Evolutionary conservation across 2,797 vertebrate genomes (phyloP).

Genomic region (Mycteria americana): DNA sequence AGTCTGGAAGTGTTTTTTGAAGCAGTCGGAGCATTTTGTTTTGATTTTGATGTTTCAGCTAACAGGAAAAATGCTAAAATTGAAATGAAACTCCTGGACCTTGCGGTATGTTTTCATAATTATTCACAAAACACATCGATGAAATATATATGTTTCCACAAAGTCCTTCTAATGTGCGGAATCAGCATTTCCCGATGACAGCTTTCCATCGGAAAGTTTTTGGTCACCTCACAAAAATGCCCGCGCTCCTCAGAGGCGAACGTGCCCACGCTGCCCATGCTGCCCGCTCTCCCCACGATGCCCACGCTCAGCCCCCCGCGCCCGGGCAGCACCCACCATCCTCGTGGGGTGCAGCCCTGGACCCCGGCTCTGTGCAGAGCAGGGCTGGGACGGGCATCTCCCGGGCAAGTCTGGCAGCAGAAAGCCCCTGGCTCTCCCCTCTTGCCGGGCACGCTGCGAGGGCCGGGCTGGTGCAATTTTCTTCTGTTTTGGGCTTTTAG

Average conservation of each 20-base stretch:
- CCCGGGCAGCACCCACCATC: not conserved
- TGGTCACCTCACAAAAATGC: not conserved
- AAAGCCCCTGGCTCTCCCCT: not conserved
- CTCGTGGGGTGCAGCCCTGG: not conserved
- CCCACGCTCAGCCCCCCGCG: not conserved
- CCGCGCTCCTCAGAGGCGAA: not conserved
- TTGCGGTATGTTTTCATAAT: not conserved
- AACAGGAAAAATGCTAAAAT: not conserved
- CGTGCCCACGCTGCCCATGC: not conserved
- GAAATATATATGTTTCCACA: slow-evolving; percentile 1
- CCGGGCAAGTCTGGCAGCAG: not conserved
- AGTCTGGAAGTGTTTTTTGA: not conserved
- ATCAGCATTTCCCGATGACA: not conserved
- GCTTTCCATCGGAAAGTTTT: not conserved
- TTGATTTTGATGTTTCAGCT: not conserved
- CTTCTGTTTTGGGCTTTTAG: not conserved
- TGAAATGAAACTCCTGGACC: not conserved
- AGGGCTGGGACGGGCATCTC: not conserved
- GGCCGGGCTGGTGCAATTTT: not conserved
- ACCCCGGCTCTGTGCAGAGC: not conserved
- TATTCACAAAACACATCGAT: not conserved
- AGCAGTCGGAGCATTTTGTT: not conserved
- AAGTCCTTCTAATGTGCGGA: not conserved
- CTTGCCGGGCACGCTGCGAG: not conserved
- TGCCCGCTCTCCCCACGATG: not conserved